phyloP scores from a whole-genome alignment of 2,113 vertebrate species.

The Pelecanus crispus region DNA sequence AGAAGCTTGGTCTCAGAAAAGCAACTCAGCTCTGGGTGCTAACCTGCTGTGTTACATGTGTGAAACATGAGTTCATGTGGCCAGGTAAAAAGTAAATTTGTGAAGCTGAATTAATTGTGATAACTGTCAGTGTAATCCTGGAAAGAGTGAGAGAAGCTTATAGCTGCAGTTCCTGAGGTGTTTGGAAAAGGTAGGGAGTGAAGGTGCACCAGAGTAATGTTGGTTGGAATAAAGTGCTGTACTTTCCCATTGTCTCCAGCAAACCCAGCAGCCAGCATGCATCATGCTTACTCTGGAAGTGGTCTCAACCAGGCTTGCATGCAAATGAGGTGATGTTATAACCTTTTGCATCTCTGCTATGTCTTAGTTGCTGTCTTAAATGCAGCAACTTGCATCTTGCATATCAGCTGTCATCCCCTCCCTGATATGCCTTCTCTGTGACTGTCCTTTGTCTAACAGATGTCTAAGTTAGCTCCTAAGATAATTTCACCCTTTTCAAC shows the following conservation, averaged over 20 bases:
- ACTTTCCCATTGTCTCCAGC: neutral
- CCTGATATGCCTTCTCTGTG: neutral
- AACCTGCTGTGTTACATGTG: neutral
- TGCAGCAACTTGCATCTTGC: neutral
- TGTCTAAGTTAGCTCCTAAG: neutral
- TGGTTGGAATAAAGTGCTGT: neutral
- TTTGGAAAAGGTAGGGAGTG: neutral
- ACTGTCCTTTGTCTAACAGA: neutral
- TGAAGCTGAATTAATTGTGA: neutral
- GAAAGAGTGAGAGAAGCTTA: neutral
- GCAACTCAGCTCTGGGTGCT: neutral
- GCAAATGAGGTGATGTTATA: rapidly evolving
- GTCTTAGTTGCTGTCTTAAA: neutral
- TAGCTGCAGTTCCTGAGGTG: neutral
- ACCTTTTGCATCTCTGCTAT: neutral
- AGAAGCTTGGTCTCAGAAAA: neutral
- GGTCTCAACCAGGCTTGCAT: neutral
- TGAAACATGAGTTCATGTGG: rapidly evolving
- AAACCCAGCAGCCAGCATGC: neutral
- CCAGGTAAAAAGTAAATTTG: neutral
- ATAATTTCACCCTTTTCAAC: neutral
- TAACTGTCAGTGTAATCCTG: neutral
- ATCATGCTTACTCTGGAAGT: rapidly evolving
- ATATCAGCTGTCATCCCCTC: rapidly evolving
- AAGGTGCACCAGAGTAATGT: neutral